Evolutionary conservation across 2,113 vertebrate genomes (phyloP).

Genomic region (Falcunculus frontatus): DNA sequence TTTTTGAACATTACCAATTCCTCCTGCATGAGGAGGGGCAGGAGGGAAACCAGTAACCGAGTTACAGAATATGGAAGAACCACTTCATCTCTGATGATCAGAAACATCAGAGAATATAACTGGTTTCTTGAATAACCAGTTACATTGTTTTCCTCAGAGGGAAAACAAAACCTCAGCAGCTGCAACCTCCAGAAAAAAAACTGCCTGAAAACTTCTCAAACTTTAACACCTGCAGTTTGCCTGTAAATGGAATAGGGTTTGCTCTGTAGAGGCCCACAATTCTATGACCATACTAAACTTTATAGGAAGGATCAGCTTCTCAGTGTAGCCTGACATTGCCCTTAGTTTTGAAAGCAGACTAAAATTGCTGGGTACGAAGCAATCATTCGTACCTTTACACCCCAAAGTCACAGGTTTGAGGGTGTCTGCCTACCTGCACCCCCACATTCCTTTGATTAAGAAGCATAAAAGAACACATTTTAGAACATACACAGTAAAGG

Average conservation of each 20-base stretch:
- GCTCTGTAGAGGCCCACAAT: background rate
- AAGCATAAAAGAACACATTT: background rate
- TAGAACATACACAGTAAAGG: background rate
- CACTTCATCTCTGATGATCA: background rate
- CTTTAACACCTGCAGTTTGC: background rate
- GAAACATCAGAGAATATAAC: no score
- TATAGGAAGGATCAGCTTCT: background rate
- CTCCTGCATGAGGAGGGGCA: background rate
- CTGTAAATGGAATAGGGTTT: background rate
- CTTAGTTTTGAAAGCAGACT: background rate
- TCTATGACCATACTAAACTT: background rate
- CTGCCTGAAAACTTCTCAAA: background rate
- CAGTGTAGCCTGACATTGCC: background rate
- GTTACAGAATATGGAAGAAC: background rate
- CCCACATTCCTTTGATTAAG: background rate
- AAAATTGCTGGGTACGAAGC: background rate
- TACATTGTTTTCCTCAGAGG: background rate
- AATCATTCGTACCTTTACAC: background rate
- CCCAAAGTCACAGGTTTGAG: background rate
- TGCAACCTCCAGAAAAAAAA: background rate
- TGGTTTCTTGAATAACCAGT: background rate
- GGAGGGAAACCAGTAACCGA: background rate
- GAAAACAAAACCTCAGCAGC: background rate
- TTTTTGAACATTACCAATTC: background rate
- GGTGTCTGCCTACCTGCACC: background rate